Base-by-base conservation (phyloP, 2,888 invertebrate species). In the Onthophagus sagittarius region DNA sequence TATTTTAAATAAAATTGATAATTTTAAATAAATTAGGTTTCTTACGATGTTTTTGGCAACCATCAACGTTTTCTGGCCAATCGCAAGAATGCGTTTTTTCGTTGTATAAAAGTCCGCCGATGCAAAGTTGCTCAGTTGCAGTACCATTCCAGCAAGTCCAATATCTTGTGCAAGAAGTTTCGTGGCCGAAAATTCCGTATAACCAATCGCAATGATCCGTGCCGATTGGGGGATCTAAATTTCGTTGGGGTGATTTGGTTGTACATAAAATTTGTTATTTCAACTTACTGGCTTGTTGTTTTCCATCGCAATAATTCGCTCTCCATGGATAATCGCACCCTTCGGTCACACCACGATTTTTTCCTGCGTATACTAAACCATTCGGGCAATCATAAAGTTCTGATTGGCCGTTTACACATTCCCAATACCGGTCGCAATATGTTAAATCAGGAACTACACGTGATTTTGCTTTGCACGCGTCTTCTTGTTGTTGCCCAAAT, bases 141-240 rank as follows among this genome's bases (percentile, higher is more conserved):
- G 96, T 96, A 13, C 96, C 96, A 85, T 96, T 96, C 96, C 96
- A 96, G 84, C 96, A 96, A 0, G 96, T 96, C 96, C 96, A 96
- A 84, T 96, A 96, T 70, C 96, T 88, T 3, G 96, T 96, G 87
- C 96, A 96, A 0, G 95, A 95, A 0, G 95, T 96, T 87, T 96
- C 96, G 85, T 96, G 96, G 0, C 96, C 96, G 86, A 96, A 96
- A 83, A 96, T 96, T 69, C 96, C 96, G 85, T 95, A 96, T 79
- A 95, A 86, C 95, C 96, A 96, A 84, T 94, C 95, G 81, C 96
- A 96, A 82, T 96, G 95, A 79, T 96, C 95, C 0, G 92, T 91
- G 70, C 92, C 90, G 77, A 94, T 91, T 62, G 96, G 95, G 11
- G 94, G 90, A 85, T 96, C 94, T 94, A 85, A 23, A 53, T 53